Evolutionary conservation across 2,888 invertebrate genomes (phyloP).

Genomic region (Drosophila koepferae): DNA sequence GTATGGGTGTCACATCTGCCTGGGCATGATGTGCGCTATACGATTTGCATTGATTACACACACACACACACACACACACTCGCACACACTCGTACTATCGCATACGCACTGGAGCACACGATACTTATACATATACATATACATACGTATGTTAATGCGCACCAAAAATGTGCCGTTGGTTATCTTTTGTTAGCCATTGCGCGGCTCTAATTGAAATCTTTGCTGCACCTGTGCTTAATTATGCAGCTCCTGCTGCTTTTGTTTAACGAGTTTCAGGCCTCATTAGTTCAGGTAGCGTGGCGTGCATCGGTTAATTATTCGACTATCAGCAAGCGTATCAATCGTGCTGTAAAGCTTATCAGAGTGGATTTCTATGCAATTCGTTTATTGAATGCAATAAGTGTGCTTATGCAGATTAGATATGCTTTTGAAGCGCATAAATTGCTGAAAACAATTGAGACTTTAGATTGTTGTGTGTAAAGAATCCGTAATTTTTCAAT

Average conservation of each 20-base stretch:
- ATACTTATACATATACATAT: neutral
- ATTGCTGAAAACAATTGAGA: neutral
- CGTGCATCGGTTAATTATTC: conserved; percentile 9
- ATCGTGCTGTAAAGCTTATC: neutral
- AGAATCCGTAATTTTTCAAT: too few relatives aligned
- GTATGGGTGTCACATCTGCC: neutral
- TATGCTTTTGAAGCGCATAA: neutral
- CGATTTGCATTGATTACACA: conserved; percentile 67
- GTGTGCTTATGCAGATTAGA: neutral
- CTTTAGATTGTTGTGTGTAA: too few relatives aligned
- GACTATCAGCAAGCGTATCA: neutral
- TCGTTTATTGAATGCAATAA: neutral
- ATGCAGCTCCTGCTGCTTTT: conserved; percentile 10
- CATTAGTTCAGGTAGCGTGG: conserved; percentile 15
- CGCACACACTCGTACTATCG: neutral
- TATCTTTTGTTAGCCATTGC: conserved; percentile 47
- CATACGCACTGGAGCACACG: neutral
- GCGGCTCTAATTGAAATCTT: conserved; percentile 58
- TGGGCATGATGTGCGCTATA: conserved; percentile 6
- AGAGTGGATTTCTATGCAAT: neutral
- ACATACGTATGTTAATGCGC: conserved; percentile 1
- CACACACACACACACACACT: too few relatives aligned
- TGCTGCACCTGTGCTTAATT: conserved; percentile 21
- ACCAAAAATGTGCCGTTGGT: conserved; percentile 30
- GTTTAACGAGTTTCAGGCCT: conserved; percentile 24